Conservation (phyloP, 2,888 invertebrate genomes). For the Mactromeris polynyma region DNA sequence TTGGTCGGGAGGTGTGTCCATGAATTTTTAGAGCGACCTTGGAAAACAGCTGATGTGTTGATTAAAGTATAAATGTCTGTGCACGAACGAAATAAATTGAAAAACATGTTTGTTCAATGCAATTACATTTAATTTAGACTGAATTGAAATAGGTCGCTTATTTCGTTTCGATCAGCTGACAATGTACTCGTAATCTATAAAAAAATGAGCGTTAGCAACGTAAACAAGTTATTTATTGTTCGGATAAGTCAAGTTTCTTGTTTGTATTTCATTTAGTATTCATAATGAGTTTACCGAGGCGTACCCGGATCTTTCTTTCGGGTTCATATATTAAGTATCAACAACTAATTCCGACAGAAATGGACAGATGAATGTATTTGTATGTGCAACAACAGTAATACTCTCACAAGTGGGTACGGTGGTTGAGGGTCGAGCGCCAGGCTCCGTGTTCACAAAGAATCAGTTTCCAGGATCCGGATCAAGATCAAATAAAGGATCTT, state of each 20-base stretch:
- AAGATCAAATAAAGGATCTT: no score
- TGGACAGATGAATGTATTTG: no score
- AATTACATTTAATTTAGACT: background rate
- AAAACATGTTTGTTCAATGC: slow-evolving; percentile 14
- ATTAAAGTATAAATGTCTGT: background rate
- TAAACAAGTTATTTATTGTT: background rate
- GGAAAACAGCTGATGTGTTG: slow-evolving; percentile 29
- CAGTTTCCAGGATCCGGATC: no score
- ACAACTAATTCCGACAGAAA: no score
- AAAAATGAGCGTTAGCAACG: background rate
- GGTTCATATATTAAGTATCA: no score
- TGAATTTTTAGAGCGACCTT: background rate
- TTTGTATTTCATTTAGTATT: background rate
- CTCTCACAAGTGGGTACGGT: no score
- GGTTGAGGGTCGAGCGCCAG: no score
- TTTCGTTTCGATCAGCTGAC: background rate
- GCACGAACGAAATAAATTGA: slow-evolving; percentile 8
- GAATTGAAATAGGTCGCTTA: background rate
- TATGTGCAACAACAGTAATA: no score
- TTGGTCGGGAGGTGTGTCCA: slow-evolving; percentile 36
- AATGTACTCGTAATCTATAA: background rate
- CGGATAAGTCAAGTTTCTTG: background rate
- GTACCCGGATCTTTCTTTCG: background rate
- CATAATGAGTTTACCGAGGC: background rate
- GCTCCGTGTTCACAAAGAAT: no score